Base-by-base conservation (phyloP, 2,113 vertebrate species). In the Ancistrus triradiatus region DNA sequence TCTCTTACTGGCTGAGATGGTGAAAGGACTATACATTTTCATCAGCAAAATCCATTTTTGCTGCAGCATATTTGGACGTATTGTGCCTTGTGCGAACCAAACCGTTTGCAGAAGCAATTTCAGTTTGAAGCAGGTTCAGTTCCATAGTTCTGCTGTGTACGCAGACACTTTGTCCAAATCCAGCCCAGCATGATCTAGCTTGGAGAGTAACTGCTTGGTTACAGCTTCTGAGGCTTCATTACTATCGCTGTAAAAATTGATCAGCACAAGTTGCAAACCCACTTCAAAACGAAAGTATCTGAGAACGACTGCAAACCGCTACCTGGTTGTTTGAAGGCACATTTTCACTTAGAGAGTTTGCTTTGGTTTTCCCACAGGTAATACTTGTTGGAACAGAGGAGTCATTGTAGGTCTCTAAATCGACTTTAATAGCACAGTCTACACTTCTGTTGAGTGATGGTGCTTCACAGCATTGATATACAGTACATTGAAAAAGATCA, bases 21-120 rank as follows among this genome's bases (percentile, higher is more conserved):
- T 67, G 40, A 72, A 72, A 50, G 61, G 70, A 10, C 49, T 63
- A 19, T 49, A 68, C 1, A 31, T 60, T 67, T 53, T 67, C 57
- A 18, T 50, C 24, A 33, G 63, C 48, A 58, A 46, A 3, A 47
- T 61, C 49, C 19, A 51, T 1, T 7, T 18, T 62, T 33, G 28
- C 43, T 31, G 50, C 31, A 35, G 53, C 68, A 59, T 40, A 63
- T 38, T n/a, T 56, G 6, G 59, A 25, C 57, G 40, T 19, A 42
- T 70, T 57, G 48, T 62, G 49, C 4, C 62, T 2, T 9, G 46
- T 35, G 25, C 56, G 66, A 17, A 18, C 47, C n/a, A 60, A 43
- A 61, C 37, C 43, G 18, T 69, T 69, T 22, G 49, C 42, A 62
- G 58, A 5, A 15, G 38, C 3, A 21, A 35, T 33, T 13, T 61